Conservation (phyloP, 1,140 invertebrate genomes). For the Euura saliciscinereae region DNA sequence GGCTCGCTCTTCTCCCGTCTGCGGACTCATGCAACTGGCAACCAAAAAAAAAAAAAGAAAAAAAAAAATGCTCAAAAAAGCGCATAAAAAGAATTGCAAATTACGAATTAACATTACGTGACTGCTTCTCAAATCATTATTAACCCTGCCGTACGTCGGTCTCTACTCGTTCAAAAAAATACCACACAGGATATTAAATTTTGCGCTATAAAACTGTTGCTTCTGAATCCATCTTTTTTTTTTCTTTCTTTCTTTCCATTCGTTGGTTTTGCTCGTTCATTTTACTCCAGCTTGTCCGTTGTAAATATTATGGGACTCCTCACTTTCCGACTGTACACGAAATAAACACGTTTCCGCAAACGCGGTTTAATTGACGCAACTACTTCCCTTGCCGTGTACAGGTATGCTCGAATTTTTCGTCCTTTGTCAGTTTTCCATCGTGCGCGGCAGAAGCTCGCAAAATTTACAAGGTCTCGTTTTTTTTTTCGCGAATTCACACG, state of each 20-base stretch:
- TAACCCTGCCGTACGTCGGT: slow-evolving; percentile 34
- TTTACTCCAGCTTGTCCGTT: too few relatives aligned
- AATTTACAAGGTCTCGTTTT: too few relatives aligned
- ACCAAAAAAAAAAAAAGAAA: slow-evolving; percentile 17
- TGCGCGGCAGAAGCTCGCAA: too few relatives aligned
- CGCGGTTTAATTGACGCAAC: not conserved
- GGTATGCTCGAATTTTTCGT: not conserved
- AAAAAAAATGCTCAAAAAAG: slow-evolving; percentile 10
- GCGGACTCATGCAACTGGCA: slow-evolving; percentile 8
- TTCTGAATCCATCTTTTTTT: too few relatives aligned
- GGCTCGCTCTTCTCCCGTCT: slow-evolving; percentile 25
- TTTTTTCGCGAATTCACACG: too few relatives aligned
- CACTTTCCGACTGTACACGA: not conserved
- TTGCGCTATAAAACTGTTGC: too few relatives aligned
- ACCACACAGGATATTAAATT: too few relatives aligned
- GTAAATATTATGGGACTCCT: too few relatives aligned
- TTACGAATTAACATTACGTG: slow-evolving; percentile 50
- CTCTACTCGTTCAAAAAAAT: not conserved
- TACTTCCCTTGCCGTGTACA: not conserved
- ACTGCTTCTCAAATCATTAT: slow-evolving; percentile 48
- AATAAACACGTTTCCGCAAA: too few relatives aligned
- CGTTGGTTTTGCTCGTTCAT: too few relatives aligned
- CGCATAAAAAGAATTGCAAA: slow-evolving; percentile 52
- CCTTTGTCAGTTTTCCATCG: not conserved
- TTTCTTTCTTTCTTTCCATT: too few relatives aligned